Conservation (phyloP, 2,797 vertebrate species). For the Onychomys torridus region DNA sequence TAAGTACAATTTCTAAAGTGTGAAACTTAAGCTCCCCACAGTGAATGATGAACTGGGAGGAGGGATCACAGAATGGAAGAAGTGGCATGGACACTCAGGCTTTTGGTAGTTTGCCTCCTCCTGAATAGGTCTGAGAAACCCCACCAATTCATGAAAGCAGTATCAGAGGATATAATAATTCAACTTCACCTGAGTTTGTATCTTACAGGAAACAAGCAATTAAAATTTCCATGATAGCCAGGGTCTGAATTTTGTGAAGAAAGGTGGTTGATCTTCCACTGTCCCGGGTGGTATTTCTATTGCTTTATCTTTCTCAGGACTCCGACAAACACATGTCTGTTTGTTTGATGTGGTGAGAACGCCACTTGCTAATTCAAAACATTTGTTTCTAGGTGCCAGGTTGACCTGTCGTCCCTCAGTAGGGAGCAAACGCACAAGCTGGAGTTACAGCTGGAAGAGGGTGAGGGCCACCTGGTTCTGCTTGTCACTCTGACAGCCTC, state of each 20-base stretch:
- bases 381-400: slow-evolving; percentile 92
- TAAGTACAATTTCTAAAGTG: slow-evolving; percentile 34
- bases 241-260: background rate
- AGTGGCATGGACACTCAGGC: background rate
- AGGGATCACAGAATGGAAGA: background rate
- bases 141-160: background rate
- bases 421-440: slow-evolving; percentile 97
- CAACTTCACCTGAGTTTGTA: background rate
- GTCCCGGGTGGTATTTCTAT: slow-evolving; percentile 18
- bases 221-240: background rate
- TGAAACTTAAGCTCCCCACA: background rate
- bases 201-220: slow-evolving; percentile 50
- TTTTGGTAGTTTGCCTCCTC: background rate
- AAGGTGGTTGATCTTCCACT: slow-evolving; percentile 4
- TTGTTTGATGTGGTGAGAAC: slow-evolving; percentile 54
- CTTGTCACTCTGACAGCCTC: slow-evolving; percentile 97
- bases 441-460: slow-evolving; percentile 94
- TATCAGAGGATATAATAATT: background rate
- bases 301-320: slow-evolving; percentile 23
- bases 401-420: slow-evolving; percentile 93
- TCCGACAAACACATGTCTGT: slow-evolving; percentile 19
- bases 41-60: background rate
- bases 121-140: background rate
- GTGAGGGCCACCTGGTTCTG: slow-evolving; percentile 93
- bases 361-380: slow-evolving; percentile 78